Conservation (phyloP, 2,797 vertebrate species). For the Oreonectes daqikongensis region DNA sequence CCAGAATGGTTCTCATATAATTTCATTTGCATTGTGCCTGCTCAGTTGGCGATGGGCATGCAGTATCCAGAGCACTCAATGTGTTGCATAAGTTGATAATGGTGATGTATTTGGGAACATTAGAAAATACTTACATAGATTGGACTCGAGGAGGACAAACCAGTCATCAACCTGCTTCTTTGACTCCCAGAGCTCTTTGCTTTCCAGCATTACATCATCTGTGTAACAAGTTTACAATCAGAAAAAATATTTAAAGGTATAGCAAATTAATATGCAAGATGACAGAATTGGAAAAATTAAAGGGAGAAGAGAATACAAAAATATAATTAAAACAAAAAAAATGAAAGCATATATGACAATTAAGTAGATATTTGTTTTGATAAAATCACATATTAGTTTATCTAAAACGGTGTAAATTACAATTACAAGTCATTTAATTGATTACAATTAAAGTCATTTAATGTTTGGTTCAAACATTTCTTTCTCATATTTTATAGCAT, state of each 20-base stretch:
- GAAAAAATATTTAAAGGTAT: background rate
- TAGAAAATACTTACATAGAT: constrained; percentile 27
- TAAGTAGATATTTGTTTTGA: too few species aligned
- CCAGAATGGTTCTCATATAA: background rate
- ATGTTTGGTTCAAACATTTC: too few species aligned
- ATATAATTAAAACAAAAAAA: too few species aligned
- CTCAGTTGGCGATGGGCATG: background rate
- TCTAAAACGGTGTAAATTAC: too few species aligned
- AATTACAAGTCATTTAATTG: too few species aligned
- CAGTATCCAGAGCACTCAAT: background rate
- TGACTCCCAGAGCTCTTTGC: constrained; percentile 52
- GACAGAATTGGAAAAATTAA: too few species aligned
- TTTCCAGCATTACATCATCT: constrained; percentile 46
- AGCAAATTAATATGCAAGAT: background rate
- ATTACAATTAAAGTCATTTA: too few species aligned
- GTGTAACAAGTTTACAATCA: background rate
- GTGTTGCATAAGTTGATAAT: constrained; percentile 43
- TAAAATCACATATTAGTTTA: too few species aligned
- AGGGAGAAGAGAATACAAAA: too few species aligned
- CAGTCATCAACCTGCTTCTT: constrained; percentile 69
- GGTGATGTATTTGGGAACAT: constrained; percentile 50
- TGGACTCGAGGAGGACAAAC: constrained; percentile 67
- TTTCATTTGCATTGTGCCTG: too few species aligned
- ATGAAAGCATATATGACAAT: too few species aligned
- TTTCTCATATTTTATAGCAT: too few species aligned